A percentile compares a stretch with the other conserved stretches of the same genome.
phyloP scores from a whole-genome alignment of 2,113 vertebrate species.

The Cricetomys ansorgei region DNA sequence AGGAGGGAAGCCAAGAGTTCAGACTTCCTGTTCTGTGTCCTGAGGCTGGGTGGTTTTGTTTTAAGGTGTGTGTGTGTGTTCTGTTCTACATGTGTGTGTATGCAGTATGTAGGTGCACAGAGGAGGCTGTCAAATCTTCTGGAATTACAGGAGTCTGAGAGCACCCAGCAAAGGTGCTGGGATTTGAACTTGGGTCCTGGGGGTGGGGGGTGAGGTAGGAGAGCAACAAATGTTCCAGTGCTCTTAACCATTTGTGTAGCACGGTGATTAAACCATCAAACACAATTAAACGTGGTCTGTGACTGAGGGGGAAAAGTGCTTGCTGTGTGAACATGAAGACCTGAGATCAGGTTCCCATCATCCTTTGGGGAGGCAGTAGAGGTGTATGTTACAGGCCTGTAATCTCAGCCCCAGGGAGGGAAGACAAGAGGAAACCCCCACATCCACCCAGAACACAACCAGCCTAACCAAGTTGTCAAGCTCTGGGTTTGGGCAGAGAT shows the following conservation, averaged over 20 bases:
- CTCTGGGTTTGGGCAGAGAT: not conserved
- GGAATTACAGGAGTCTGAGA: not conserved
- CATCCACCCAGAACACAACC: no score
- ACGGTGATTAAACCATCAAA: slow-evolving; percentile 41
- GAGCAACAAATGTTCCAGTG: not conserved
- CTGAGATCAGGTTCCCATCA: not conserved
- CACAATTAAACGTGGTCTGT: not conserved
- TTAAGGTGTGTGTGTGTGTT: no score
- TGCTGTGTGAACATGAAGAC: no score
- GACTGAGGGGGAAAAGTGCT: not conserved
- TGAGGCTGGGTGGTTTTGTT: not conserved
- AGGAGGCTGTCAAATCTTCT: not conserved
- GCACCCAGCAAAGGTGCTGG: not conserved
- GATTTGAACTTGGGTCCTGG: no score
- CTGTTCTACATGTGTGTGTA: not conserved
- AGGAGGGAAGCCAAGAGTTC: not conserved
- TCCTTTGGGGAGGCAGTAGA: not conserved
- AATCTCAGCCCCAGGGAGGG: not conserved
- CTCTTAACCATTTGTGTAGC: not conserved
- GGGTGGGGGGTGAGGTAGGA: no score
- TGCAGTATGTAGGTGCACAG: not conserved
- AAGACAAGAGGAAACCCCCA: not conserved
- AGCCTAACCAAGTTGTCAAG: not conserved
- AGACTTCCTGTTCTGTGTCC: not conserved
- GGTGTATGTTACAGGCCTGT: not conserved